These are phyloP conservation scores for Carduelis carduelis DNA, from an alignment of 2,797 vertebrate species.

Conservation along the genomic window DNA sequence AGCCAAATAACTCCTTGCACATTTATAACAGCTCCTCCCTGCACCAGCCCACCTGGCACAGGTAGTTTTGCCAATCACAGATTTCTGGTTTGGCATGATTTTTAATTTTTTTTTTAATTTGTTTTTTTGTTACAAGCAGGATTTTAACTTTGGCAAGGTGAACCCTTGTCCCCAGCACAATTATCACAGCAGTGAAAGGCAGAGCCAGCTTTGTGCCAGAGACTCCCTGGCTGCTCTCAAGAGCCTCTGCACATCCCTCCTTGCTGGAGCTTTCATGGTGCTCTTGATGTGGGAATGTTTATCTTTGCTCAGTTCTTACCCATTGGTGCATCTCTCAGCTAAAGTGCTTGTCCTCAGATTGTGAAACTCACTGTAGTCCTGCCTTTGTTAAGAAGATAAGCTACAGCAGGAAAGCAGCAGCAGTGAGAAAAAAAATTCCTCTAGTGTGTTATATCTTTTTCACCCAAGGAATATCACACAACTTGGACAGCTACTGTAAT, in stretches of 20 bases:
- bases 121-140: rapidly evolving
- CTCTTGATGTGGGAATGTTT: constrained; percentile 44
- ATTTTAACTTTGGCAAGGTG: background rate
- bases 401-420: constrained; percentile 19
- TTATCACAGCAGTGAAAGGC: background rate
- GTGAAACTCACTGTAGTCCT: constrained; percentile 19
- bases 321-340: background rate
- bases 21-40: background rate
- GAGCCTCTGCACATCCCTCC: background rate
- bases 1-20: background rate
- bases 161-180: background rate
- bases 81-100: rapidly evolving
- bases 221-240: background rate
- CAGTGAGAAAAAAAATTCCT: background rate
- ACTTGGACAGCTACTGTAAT: constrained; percentile 27
- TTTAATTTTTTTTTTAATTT: no score
- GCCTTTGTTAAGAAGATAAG: constrained; percentile 61
- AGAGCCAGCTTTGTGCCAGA: background rate
- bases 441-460: background rate
- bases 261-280: background rate
- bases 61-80: background rate
- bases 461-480: constrained; percentile 51
- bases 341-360: constrained; percentile 37
- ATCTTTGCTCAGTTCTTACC: constrained; percentile 9
- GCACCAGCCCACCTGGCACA: background rate